Conservation (phyloP, 2,797 vertebrate species). For the Bradypus variegatus region DNA sequence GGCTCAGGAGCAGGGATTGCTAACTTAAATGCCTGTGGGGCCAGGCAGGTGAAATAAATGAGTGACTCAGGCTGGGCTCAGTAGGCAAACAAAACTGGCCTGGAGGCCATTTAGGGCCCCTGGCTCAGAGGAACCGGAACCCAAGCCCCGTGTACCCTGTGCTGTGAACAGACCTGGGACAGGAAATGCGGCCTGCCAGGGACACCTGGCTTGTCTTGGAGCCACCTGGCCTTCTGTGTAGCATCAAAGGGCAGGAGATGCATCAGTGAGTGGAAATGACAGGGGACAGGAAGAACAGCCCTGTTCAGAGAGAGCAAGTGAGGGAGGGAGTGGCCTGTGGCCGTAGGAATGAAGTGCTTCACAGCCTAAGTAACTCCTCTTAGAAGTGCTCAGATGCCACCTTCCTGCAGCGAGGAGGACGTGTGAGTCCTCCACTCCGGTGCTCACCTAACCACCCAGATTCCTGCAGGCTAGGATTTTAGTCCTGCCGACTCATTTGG, state of each 20-base stretch:
- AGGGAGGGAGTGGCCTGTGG: neutral
- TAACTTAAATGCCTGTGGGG: neutral
- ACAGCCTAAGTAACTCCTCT: neutral
- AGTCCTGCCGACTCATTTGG: neutral
- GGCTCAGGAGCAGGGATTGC: neutral
- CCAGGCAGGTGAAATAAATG: neutral
- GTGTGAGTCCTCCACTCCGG: neutral
- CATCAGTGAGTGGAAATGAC: neutral
- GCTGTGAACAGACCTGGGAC: neutral
- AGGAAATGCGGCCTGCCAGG: neutral
- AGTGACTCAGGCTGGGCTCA: neutral
- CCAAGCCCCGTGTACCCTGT: neutral
- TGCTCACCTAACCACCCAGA: neutral
- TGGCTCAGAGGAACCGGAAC: neutral
- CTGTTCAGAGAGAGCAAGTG: neutral
- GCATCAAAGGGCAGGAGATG: neutral
- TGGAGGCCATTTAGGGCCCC: neutral
- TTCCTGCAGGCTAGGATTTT: neutral
- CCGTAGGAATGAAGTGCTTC: neutral
- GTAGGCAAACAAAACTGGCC: neutral
- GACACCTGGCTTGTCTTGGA: neutral
- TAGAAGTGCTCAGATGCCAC: neutral
- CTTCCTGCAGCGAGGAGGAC: no score
- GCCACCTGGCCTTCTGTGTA: neutral
- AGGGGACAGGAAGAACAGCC: neutral